Base-by-base conservation (phyloP, 2,888 invertebrate species). In the Netelia fuscicornis region DNA sequence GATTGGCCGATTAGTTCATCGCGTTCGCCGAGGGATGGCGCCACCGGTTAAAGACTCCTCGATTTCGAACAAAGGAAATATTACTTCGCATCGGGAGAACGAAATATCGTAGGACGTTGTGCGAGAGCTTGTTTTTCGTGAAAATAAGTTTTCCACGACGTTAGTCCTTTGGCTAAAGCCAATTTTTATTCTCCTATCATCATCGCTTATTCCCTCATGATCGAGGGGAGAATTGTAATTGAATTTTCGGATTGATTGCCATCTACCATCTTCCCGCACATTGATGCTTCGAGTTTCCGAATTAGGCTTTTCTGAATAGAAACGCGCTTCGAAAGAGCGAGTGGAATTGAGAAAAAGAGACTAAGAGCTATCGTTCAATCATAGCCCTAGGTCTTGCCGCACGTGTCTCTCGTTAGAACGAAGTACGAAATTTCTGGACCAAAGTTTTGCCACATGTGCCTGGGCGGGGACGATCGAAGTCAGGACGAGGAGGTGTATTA, bases 281-380 rank as follows among this genome's bases (percentile, higher is more conserved):
- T 58, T 48, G 75, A 64, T 70, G 68, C 20, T 68, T 52, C 74
- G 11, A 48, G 13, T 13, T 10, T 0, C 37, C 37, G 8, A 58
- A 20, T 20, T 58, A 54, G 10, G 13, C 56, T 17, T 20, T 13
- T 17, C 17, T 56, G 56, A 20, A 56, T 56, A n/a, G 52, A 9
- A 74, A 76, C 68, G 42, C 70, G 77, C 74, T 74, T 78, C 81
- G 81, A 77, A 37, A 37, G 67, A 58, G 62, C 2, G 62, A 25
- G 62, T 13, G 30, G 6, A 37, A 20, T 20, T 20, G 37, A 37
- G 37, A 37, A 6, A 37, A 6, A 37, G 37, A 37, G 37, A 37
- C 37, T 6, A 8, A 37, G 83, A 77, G 37, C 68, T 72, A 84
- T 81, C 84, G 84, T 77, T 84, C 84, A 84, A 84, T 81, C 84